Conservation (phyloP, 2,797 vertebrate genomes). For the Nyctalus aviator region DNA sequence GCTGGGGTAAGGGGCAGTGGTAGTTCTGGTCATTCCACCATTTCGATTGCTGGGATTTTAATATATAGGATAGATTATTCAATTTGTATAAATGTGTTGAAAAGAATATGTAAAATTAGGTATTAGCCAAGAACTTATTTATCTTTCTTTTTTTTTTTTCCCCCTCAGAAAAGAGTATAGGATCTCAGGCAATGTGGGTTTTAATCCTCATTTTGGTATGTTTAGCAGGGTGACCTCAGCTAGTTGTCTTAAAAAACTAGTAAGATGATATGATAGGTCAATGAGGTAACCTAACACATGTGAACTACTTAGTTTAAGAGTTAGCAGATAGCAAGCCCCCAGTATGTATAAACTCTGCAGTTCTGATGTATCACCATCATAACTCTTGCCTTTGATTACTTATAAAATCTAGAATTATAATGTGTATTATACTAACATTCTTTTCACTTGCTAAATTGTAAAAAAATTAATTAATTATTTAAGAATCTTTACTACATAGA, state of each 20-base stretch:
- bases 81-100: not conserved
- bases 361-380: not conserved
- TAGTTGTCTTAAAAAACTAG: not conserved
- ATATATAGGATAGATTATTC: not conserved
- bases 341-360: not conserved
- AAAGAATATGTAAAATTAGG: not conserved
- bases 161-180: not conserved
- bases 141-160: not conserved
- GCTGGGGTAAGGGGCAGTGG: no score
- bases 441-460: not conserved
- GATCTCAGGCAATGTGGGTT: not conserved
- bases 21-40: no score
- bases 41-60: no score
- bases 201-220: not conserved
- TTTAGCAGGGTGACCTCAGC: not conserved
- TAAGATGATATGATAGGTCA: not conserved
- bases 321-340: not conserved
- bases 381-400: not conserved
- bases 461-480: not conserved
- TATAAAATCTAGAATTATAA: not conserved
- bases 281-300: not conserved
- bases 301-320: not conserved
- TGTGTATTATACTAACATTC: not conserved
- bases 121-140: not conserved
- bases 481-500: not conserved